Percentiles rank a stretch among this genome's conserved stretches.
Conservation (phyloP, 2,888 invertebrate species). For the Macrostomum cliftonense region DNA sequence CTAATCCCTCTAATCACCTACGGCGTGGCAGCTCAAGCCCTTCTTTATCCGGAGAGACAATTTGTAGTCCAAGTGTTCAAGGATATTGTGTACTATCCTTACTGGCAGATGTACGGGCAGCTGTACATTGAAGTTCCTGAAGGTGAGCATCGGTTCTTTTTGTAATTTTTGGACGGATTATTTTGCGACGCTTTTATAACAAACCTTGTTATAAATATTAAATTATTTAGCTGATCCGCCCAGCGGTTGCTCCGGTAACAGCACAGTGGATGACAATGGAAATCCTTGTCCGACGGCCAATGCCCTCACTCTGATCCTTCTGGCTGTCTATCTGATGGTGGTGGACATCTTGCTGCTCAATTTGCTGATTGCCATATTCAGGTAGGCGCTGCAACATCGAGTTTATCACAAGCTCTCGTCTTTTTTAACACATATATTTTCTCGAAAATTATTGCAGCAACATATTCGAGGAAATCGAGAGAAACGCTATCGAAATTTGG, state of each 20-base stretch:
- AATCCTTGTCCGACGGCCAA: slow-evolving; percentile 21
- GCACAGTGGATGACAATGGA: slow-evolving; percentile 10
- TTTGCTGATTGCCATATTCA: slow-evolving; percentile 38
- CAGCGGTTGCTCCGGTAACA: slow-evolving; percentile 2
- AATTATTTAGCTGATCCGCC: not conserved
- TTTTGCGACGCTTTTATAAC: no score
- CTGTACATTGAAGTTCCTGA: slow-evolving; percentile 32
- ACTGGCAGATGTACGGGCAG: slow-evolving; percentile 40
- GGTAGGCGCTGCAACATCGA: no score
- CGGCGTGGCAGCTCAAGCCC: not conserved
- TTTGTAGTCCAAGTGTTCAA: not conserved
- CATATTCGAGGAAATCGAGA: slow-evolving; percentile 36
- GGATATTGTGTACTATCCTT: slow-evolving; percentile 33
- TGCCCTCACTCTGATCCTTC: slow-evolving; percentile 31
- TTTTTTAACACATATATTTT: no score
- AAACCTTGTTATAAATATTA: no score
- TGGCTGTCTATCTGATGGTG: slow-evolving; percentile 33
- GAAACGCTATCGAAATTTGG: slow-evolving; percentile 37
- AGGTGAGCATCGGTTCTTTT: slow-evolving; percentile 15
- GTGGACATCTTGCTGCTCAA: slow-evolving; percentile 38
- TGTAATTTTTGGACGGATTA: no score
- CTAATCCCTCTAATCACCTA: not conserved
- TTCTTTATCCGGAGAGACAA: not conserved
- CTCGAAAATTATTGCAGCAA: no score
- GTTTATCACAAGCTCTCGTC: no score